These are phyloP conservation scores for Sebastes matsubarae DNA, from an alignment of 2,797 vertebrate genomes.

Conservation along the genomic window DNA sequence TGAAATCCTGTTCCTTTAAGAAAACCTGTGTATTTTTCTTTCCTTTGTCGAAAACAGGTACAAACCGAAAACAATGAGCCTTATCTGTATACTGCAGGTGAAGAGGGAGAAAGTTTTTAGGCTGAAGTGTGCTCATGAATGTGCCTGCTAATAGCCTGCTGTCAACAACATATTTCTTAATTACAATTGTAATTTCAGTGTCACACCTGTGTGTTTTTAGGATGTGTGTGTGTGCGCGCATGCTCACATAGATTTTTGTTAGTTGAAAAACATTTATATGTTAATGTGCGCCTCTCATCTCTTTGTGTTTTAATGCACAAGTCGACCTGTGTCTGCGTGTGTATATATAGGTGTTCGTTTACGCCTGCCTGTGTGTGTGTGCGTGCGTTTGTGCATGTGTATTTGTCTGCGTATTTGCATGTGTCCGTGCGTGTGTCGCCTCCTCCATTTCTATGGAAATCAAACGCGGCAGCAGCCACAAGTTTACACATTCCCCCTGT, in stretches of 20 bases:
- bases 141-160: slow-evolving; percentile 16
- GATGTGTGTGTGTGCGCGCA: background rate
- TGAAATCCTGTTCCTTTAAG: background rate
- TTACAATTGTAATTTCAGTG: slow-evolving; percentile 17
- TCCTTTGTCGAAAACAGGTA: background rate
- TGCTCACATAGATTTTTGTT: slow-evolving; percentile 6
- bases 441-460: slow-evolving; percentile 82
- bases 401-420: slow-evolving; percentile 52
- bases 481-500: slow-evolving; percentile 83
- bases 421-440: slow-evolving; percentile 55
- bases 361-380: background rate
- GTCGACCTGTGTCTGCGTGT: slow-evolving; percentile 25
- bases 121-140: slow-evolving; percentile 7
- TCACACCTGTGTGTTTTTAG: slow-evolving; percentile 14
- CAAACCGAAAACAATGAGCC: slow-evolving; percentile 14
- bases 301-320: slow-evolving; percentile 33
- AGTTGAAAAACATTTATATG: slow-evolving; percentile 43
- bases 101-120: slow-evolving; percentile 18
- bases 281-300: slow-evolving; percentile 36
- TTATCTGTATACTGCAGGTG: slow-evolving; percentile 40
- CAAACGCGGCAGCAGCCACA: slow-evolving; percentile 76
- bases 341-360: slow-evolving; percentile 17
- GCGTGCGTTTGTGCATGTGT: slow-evolving; percentile 16
- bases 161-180: slow-evolving; percentile 33
- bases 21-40: background rate